phyloP scores from a whole-genome alignment of 2,113 vertebrate species.

The Lipotes vexillifer region DNA sequence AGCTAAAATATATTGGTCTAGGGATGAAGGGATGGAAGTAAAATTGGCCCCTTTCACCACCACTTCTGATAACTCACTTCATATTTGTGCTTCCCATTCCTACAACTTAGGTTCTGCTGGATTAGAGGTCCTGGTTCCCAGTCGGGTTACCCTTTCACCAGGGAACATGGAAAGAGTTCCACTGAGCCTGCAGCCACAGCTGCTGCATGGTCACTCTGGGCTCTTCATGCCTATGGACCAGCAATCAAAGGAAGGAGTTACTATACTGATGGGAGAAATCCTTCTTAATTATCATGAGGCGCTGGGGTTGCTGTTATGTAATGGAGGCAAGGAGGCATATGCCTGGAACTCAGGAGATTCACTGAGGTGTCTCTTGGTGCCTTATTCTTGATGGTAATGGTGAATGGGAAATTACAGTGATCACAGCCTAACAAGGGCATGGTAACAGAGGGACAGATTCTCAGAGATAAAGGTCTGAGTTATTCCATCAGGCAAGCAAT shows the following conservation, averaged over 20 bases:
- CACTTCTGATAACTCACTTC: not conserved
- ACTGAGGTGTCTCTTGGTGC: not conserved
- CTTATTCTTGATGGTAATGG: not conserved
- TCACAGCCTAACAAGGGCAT: not conserved
- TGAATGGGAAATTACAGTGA: not conserved
- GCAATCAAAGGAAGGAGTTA: not conserved
- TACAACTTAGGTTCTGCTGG: not conserved
- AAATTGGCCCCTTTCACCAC: not conserved
- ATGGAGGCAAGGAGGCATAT: not conserved
- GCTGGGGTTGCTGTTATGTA: not conserved
- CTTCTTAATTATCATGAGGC: not conserved
- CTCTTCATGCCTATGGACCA: not conserved
- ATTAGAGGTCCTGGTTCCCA: not conserved
- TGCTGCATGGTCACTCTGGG: not conserved
- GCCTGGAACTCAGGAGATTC: not conserved
- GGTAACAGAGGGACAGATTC: not conserved
- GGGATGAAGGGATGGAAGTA: not conserved
- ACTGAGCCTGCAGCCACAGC: not conserved
- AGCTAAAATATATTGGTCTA: not conserved
- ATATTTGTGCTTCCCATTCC: not conserved
- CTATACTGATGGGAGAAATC: not conserved
- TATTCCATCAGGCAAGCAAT: not conserved
- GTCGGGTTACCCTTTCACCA: not conserved
- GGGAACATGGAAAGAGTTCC: not conserved
- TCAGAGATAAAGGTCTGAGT: not conserved